phyloP scores from a whole-genome alignment of 2,797 vertebrate species.

The Xerus rutilus region DNA sequence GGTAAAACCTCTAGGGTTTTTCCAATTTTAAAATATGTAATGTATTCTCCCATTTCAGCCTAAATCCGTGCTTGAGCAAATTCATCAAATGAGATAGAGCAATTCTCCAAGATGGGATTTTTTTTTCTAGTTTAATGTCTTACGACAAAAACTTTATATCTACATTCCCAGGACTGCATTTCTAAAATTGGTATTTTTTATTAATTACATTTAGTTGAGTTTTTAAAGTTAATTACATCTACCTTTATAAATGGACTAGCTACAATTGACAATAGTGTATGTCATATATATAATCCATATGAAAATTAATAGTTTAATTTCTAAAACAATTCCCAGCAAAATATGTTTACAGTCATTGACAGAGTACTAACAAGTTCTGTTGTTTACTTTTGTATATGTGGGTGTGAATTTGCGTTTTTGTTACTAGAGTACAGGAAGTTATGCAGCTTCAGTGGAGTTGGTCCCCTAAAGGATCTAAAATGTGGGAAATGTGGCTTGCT shows the following conservation, averaged over 20 bases:
- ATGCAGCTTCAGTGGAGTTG: background rate
- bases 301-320: background rate
- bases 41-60: background rate
- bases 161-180: background rate
- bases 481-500: background rate
- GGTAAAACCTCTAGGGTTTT: background rate
- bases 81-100: conserved; percentile 24
- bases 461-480: background rate
- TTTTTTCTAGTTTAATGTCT: conserved; percentile 29
- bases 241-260: background rate
- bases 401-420: background rate
- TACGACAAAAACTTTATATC: background rate
- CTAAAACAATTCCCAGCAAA: background rate
- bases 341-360: background rate
- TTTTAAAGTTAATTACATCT: conserved; percentile 32
- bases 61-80: conserved; percentile 33
- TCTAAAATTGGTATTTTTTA: conserved; percentile 44
- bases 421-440: background rate
- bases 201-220: background rate
- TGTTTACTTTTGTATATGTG: background rate
- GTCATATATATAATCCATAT: background rate
- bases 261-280: background rate
- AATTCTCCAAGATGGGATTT: background rate
- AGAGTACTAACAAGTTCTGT: background rate
- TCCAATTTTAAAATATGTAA: background rate